These are phyloP conservation scores for Crocallis elinguaria DNA, from an alignment of 2,888 invertebrate species.

Conservation along the genomic window DNA sequence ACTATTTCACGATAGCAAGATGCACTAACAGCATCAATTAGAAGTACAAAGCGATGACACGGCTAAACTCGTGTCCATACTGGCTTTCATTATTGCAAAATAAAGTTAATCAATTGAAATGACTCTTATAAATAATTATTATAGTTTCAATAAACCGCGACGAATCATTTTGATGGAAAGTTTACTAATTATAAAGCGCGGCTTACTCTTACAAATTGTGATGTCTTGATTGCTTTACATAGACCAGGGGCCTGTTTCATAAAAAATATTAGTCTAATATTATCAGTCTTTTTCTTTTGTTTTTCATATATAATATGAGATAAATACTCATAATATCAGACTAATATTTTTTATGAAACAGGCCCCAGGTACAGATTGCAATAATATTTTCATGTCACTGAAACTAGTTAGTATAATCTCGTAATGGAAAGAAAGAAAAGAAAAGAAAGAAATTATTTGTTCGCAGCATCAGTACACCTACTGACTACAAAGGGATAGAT, in stretches of 20 bases:
- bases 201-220: background rate
- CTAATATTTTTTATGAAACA: no score
- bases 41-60: constrained; percentile 21
- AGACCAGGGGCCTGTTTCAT: no score
- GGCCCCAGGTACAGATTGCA: constrained; percentile 1
- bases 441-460: no score
- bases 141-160: constrained; percentile 27
- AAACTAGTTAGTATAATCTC: no score
- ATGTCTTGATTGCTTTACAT: background rate
- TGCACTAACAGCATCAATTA: background rate
- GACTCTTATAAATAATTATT: constrained; percentile 23
- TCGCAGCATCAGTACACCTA: no score
- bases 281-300: no score
- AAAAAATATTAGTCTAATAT: no score
- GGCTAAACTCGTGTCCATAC: constrained; percentile 6
- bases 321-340: no score
- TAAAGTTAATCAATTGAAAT: constrained; percentile 27
- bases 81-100: constrained; percentile 17
- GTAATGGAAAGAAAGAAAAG: no score
- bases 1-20: background rate
- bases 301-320: no score
- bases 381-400: constrained; percentile 2
- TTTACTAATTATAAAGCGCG: constrained; percentile 11
- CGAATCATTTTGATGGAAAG: constrained; percentile 16
- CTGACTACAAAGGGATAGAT: no score